Base-by-base conservation (phyloP, 2,113 vertebrate species). In the Nothoprocta pentlandii region DNA sequence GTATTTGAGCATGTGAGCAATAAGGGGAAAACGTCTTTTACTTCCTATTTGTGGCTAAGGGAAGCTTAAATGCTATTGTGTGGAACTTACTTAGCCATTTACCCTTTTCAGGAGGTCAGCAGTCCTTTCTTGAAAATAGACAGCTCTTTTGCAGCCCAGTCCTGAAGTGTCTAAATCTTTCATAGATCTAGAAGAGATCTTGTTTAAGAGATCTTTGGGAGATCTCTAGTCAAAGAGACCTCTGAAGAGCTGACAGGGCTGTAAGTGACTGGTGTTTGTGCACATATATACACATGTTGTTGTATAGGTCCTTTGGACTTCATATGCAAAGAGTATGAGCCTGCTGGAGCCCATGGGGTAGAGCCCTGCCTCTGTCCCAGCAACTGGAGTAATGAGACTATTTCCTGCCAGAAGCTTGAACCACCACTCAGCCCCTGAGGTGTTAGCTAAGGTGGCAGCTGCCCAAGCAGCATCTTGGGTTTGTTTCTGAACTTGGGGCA, bases 311-410 rank as follows among this genome's bases (percentile, higher is more conserved):
- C 63, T 71, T 32, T 53, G 39, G 0, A 1, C 32, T 73, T 85
- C 64, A 32, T 56, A 10, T 34, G 26, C 32, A 53, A 66, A 86
- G 74, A 39, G 5, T 16, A 25, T n/a, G 82, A 90, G 17, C 17
- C n/a, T 59, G 4, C 23, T n/a, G n/a, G 59, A 71, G 46, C 34
- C 42, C 19, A 19, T 0, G 0, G 36, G 9, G 39, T 16, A 42
- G 39, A 61, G 28, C 8, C 32, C 15, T 87, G 75, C 34, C 19
- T 79, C 34, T 75, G 10, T 42, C 71, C 34, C 80, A 89, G 34
- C 59, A 0, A 26, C 16, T 32, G 63, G 6, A 83, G n/a, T 14
- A 59, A 13, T 21, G 28, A 42, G 21, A 20, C 2, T 26, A 10
- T 66, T 53, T 78, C 13, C 9, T 71, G 26, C 41, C 71, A 23